Evolutionary conservation across 2,113 vertebrate species (phyloP), one percentile per base, ranked within the genome.

Genomic region (Lota lota): DNA sequence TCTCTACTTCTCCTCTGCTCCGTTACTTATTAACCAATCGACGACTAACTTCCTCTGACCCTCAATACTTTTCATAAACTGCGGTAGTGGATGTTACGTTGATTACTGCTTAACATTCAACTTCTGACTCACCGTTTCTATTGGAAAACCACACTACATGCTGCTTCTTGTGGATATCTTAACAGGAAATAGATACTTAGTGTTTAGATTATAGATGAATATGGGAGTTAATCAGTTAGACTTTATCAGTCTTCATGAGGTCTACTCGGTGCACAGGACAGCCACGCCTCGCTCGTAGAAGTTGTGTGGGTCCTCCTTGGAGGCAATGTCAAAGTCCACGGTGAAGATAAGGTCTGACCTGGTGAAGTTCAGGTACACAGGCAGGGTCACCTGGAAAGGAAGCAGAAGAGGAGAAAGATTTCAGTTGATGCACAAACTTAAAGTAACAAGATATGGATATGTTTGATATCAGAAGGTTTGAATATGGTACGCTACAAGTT

Each of bases 291-390:
- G 96, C 75, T 99, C 97, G 0, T 99, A 99, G 92, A 99, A 99
- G 88, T 94, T 95, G 20, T 96, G 95, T 0, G 97, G 96, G 22
- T 97, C 97, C 68, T 98, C 97, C 86, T 98, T 98, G 54, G 94
- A 95, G 47, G 96, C 96, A 4, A 99, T 99, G 85, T 99, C 96
- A 0, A 99, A 96, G 86, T 99, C 97, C 1, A 99, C 96, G 0
- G 97, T 99, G 92, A 99, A 99, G 88, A 99, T 99, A 50, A 99
- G 93, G 79, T 98, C 97, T 0, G 96, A 92, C 8, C 97, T 93
- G 33, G 97, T 99, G 91, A 99, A 99, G 91, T 99, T 99, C 84
- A 99, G 93, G 84, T 99, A 99, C 75, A 99, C 97, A 0, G 97
- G 97, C 15, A 99, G 79, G 17, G 96, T 98, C 58, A 99, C 97